phyloP scores from a whole-genome alignment of 2,797 vertebrate species.

The Clarias pachynema region DNA sequence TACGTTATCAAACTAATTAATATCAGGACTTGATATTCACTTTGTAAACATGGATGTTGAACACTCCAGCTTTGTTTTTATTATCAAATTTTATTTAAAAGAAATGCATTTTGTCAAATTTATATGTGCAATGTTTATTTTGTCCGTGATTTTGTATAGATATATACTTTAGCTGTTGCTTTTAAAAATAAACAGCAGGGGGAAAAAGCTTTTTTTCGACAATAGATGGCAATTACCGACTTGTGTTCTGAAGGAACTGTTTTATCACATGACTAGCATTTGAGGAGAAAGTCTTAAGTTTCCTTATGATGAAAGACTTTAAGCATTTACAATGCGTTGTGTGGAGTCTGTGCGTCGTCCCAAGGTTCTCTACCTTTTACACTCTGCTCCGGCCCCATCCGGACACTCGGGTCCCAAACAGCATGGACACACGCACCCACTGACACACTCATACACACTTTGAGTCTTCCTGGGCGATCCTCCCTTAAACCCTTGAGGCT shows the following conservation, averaged over 20 bases:
- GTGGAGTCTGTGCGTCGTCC: conserved; percentile 60
- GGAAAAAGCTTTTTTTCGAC: neutral
- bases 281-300: conserved; percentile 33
- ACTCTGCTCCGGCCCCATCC: conserved; percentile 81
- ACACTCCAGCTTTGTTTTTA: no score
- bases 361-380: conserved; percentile 71
- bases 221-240: conserved; percentile 14
- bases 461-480: conserved; percentile 75
- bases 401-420: conserved; percentile 85
- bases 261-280: conserved; percentile 9
- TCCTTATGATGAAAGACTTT: conserved; percentile 38
- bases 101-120: no score
- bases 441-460: conserved; percentile 70
- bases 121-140: no score
- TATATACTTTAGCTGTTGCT: neutral
- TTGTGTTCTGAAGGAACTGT: conserved; percentile 18
- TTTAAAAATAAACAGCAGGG: neutral
- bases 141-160: neutral
- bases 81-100: no score
- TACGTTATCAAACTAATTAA: no score
- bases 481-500: conserved; percentile 80
- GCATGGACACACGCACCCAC: conserved; percentile 68
- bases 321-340: conserved; percentile 48
- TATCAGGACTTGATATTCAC: no score
- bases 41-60: no score